phyloP scores from a whole-genome alignment of 1,140 invertebrate genomes.

The Leptinotarsa lineolata region DNA sequence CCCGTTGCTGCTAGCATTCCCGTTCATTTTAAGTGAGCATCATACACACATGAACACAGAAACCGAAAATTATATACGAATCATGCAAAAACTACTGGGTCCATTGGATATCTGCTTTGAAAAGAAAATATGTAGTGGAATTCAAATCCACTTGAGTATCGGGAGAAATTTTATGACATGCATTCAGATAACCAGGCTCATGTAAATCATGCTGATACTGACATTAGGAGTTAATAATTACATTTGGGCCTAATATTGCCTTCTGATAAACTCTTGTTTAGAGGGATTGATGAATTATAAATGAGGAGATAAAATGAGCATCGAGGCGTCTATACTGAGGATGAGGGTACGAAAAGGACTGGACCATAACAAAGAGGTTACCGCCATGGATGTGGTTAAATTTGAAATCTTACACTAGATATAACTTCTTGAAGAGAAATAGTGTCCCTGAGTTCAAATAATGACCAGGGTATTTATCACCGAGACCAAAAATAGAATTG shows the following conservation, averaged over 20 bases:
- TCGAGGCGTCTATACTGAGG: no score
- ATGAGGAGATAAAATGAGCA: no score
- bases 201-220: neutral
- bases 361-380: no score
- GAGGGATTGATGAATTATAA: no score
- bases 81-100: constrained; percentile 1
- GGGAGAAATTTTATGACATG: neutral
- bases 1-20: constrained; percentile 24
- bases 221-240: neutral
- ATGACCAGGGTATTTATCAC: no score
- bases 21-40: constrained; percentile 5
- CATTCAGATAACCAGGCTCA: neutral
- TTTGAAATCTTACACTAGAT: no score
- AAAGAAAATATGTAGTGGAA: neutral
- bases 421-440: no score
- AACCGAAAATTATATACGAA: constrained; percentile 9
- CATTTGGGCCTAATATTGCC: neutral
- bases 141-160: neutral
- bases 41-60: constrained; percentile 36
- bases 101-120: neutral
- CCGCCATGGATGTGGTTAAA: no score
- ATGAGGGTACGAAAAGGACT: no score
- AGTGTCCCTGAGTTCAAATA: no score
- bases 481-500: no score
- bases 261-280: no score